Conservation (phyloP, 2,113 vertebrate species). For the Pollachius pollachius region DNA sequence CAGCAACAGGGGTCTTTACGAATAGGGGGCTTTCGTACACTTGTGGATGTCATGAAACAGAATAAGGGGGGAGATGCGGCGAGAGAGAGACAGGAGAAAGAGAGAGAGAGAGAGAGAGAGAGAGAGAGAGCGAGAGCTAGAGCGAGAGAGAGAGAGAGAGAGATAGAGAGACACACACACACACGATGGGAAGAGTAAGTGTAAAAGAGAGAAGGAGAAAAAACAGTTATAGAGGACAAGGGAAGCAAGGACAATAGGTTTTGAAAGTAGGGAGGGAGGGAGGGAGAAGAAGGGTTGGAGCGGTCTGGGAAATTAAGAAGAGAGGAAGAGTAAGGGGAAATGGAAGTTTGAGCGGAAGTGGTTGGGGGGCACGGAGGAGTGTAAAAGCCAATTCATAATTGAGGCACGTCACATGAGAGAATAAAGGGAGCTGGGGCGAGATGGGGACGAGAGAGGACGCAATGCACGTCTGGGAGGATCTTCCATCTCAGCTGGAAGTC, state of each 20-base stretch:
- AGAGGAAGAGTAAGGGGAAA: background rate
- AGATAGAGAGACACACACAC: background rate
- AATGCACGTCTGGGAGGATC: background rate
- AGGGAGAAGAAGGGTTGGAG: background rate
- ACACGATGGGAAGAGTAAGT: too few species aligned
- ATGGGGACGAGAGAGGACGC: background rate
- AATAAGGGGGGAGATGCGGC: background rate
- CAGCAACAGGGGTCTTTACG: background rate
- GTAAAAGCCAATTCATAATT: background rate
- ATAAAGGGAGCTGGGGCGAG: background rate
- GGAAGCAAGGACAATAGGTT: background rate
- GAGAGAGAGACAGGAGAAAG: background rate
- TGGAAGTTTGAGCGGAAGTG: background rate
- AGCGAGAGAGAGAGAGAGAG: background rate
- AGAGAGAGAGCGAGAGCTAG: background rate
- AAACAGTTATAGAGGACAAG: background rate
- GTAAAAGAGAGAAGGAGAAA: background rate
- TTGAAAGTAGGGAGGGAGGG: background rate
- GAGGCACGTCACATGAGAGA: background rate
- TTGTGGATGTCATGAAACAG: slow-evolving; percentile 5
- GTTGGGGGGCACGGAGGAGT: background rate
- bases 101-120: background rate
- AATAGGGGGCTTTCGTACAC: background rate
- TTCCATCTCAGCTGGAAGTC: background rate
- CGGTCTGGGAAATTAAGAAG: background rate